Base-by-base conservation (phyloP, 1,140 invertebrate genomes). In the Brachionus angularis region DNA sequence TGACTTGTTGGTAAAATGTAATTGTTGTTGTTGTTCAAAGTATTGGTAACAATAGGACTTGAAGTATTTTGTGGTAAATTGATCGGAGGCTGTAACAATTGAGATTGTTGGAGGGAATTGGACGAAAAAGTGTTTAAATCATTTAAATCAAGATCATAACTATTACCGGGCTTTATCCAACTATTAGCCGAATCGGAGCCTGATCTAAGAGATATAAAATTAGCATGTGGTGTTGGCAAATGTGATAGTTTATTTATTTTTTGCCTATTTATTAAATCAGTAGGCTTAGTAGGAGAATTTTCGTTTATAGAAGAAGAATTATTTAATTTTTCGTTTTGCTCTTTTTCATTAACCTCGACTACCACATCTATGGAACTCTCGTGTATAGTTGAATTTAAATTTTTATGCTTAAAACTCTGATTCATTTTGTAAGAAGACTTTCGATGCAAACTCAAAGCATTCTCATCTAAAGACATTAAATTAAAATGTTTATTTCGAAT, bases 381-480 rank as follows among this genome's bases (percentile, higher is more conserved):
- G 42, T 67, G 62, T 34, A 67, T 67, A 16, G 53, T 58, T 23
- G 53, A 58, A 36, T 58, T 58, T 8, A 58, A 10, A 39, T 58
- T 31, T 10, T n/a, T n/a, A n/a, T n/a, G n/a, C n/a, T n/a, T n/a
- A n/a, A n/a, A n/a, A n/a, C n/a, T n/a, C n/a, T n/a, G n/a, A n/a
- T n/a, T n/a, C n/a, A n/a, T n/a, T n/a, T n/a, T n/a, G n/a, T n/a
- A n/a, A n/a, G n/a, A n/a, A n/a, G 53, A 58, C n/a, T 39, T 39
- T 14, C 53, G 53, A 23, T 58, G 36, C 8, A 58, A 23, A 39
- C n/a, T 58, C 21, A 67, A 18, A 27, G 62, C 62, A 36, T 67
- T 67, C 23, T 67, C 62, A 23, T 67, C 62, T 23, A 67, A 23
- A 10, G 62, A 67, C 62, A 67, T 67, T n/a, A 67, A 67, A 47